These are phyloP conservation scores for Osmoderma eremita DNA, from an alignment of 2,888 invertebrate genomes.

Conservation along the genomic window DNA sequence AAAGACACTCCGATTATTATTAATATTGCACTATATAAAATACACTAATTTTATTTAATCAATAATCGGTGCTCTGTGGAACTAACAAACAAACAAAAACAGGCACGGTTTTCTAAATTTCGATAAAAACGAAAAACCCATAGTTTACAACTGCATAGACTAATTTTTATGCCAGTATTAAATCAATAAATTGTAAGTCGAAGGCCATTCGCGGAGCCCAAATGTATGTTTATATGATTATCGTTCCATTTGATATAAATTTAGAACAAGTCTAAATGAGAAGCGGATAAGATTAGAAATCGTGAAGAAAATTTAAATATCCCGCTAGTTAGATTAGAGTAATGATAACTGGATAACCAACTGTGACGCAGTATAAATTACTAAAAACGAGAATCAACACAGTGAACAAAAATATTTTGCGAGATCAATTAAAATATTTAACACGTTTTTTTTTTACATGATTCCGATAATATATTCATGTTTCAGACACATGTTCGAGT, in stretches of 20 bases:
- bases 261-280: too few species aligned
- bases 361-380: conserved; percentile 28
- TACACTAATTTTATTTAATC: too few species aligned
- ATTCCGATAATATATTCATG: conserved; percentile 30
- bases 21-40: too few species aligned
- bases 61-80: too few species aligned
- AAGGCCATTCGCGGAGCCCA: neutral
- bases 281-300: neutral
- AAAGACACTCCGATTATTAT: too few species aligned
- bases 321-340: conserved; percentile 10
- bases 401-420: conserved; percentile 31
- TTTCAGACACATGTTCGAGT: conserved; percentile 30
- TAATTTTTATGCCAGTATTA: neutral
- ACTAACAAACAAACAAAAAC: too few species aligned
- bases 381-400: conserved; percentile 33
- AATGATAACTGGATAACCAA: conserved; percentile 24
- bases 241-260: too few species aligned
- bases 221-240: neutral
- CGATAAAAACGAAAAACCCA: too few species aligned
- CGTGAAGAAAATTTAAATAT: conserved; percentile 3
- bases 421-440: conserved; percentile 19
- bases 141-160: neutral
- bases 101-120: too few species aligned
- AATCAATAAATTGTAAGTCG: conserved; percentile 12
- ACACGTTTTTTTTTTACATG: conserved; percentile 23